These are phyloP conservation scores for Drosophila maculinotata DNA, from an alignment of 2,888 invertebrate species.

Conservation along the genomic window DNA sequence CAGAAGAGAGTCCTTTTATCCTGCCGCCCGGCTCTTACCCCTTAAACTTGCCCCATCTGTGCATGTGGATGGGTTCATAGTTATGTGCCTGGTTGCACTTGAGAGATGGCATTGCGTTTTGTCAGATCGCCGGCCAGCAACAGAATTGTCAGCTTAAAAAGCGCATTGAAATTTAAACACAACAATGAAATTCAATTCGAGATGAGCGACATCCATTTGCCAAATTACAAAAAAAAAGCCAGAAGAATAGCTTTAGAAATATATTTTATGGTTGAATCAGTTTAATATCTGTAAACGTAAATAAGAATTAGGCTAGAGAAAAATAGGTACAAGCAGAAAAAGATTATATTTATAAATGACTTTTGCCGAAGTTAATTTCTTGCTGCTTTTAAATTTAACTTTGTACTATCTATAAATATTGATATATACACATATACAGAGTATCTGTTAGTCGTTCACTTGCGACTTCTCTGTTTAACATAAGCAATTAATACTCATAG, in stretches of 20 bases:
- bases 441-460: neutral
- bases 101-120: slow-evolving; percentile 25
- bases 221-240: neutral
- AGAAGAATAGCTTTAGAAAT: neutral
- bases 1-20: slow-evolving; percentile 8
- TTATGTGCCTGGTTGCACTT: slow-evolving; percentile 37
- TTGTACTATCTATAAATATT: neutral
- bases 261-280: neutral
- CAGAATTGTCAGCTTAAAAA: slow-evolving; percentile 38
- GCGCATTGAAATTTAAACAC: slow-evolving; percentile 36
- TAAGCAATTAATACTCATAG: slow-evolving; percentile 2
- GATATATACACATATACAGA: neutral
- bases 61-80: slow-evolving; percentile 18
- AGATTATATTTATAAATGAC: too few species aligned
- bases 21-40: neutral
- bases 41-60: too few species aligned
- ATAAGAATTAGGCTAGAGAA: neutral
- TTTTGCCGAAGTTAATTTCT: too few species aligned
- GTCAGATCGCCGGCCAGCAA: too few species aligned
- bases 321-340: neutral
- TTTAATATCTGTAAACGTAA: slow-evolving; percentile 13
- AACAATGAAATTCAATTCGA: slow-evolving; percentile 27
- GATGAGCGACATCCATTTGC: slow-evolving; percentile 15
- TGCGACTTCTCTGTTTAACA: neutral
- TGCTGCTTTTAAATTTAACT: neutral